Evolutionary conservation across 2,113 vertebrate species (phyloP).

Genomic region (Oreocharis arfaki): DNA sequence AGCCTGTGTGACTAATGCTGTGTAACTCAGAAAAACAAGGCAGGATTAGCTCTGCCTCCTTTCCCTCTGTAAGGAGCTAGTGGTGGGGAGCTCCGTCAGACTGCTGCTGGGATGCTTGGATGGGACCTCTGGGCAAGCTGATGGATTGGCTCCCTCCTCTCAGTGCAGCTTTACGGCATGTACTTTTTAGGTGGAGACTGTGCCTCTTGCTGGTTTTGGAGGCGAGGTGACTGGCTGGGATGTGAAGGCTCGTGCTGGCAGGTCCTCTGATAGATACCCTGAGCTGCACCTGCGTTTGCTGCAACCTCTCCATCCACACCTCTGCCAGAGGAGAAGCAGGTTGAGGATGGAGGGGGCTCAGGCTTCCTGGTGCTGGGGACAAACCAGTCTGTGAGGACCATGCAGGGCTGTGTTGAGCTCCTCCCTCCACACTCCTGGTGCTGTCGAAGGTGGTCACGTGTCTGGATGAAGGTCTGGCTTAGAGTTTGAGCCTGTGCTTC

Average conservation of each 20-base stretch:
- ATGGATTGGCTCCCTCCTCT: neutral
- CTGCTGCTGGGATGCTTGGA: neutral
- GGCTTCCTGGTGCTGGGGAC: neutral
- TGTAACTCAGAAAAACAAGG: neutral
- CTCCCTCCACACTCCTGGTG: fast-evolving
- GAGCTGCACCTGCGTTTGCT: neutral
- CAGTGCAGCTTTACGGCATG: neutral
- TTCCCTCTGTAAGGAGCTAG: neutral
- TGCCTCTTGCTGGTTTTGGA: neutral
- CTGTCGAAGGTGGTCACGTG: neutral
- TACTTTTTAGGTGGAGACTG: neutral
- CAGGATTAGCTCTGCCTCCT: neutral
- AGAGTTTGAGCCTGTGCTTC: neutral
- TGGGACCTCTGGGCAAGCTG: neutral
- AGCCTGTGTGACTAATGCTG: neutral
- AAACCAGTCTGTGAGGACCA: neutral
- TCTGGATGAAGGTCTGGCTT: neutral
- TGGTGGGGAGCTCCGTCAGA: fast-evolving
- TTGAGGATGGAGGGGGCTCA: neutral
- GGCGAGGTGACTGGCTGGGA: neutral
- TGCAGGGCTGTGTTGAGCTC: fast-evolving
- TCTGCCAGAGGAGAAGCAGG: neutral
- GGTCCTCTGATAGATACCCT: neutral
- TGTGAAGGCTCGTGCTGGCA: neutral
- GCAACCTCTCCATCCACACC: neutral